Conservation (phyloP, 2,888 invertebrate genomes). For the Pandemis heparana region DNA sequence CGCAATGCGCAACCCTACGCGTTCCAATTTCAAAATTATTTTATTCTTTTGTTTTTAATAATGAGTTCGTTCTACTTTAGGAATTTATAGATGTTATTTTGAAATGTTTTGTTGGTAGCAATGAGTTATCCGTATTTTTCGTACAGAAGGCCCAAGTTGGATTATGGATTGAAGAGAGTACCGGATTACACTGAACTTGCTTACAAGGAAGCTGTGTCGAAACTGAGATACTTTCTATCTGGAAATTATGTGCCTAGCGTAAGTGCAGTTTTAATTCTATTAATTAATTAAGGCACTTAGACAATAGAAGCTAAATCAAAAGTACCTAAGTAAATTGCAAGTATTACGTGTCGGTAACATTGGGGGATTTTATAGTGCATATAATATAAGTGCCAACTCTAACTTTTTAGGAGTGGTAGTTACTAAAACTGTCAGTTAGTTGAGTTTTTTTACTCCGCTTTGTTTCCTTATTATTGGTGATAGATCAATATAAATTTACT, state of each 20-base stretch:
- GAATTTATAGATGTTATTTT: constrained; percentile 49
- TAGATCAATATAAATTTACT: no score
- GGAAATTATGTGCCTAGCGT: constrained; percentile 90
- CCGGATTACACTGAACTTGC: constrained; percentile 94
- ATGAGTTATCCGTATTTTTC: constrained; percentile 61
- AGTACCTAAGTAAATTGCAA: not conserved
- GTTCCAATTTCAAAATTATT: constrained; percentile 57
- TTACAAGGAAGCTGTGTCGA: constrained; percentile 93
- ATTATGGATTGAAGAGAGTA: constrained; percentile 84
- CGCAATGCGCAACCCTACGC: constrained; percentile 73
- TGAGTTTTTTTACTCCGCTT: no score
- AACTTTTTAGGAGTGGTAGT: no score
- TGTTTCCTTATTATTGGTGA: no score
- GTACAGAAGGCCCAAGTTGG: constrained; percentile 80
- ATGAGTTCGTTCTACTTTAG: constrained; percentile 51
- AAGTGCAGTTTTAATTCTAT: constrained; percentile 55
- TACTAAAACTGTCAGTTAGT: no score
- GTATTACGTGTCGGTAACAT: no score
- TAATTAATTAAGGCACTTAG: not conserved
- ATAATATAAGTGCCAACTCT: no score
- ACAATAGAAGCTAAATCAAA: no score
- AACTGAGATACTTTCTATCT: constrained; percentile 90
- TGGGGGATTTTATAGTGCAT: no score
- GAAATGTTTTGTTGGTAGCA: constrained; percentile 42
- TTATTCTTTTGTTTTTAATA: constrained; percentile 49